phyloP scores from a whole-genome alignment of 2,888 invertebrate genomes.

The Eristalis arbustorum region DNA sequence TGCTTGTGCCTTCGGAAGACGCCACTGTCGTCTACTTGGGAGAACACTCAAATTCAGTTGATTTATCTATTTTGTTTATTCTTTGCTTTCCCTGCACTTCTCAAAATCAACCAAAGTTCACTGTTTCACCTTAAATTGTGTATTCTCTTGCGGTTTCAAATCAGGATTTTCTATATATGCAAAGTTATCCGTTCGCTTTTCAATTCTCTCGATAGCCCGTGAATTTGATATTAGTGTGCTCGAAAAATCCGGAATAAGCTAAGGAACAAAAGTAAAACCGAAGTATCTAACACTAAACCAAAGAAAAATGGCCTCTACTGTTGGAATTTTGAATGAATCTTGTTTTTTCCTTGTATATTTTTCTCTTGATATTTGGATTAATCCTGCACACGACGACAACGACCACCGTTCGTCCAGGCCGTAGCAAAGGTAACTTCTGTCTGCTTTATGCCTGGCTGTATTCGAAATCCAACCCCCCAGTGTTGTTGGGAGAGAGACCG shows the following conservation, averaged over 20 bases:
- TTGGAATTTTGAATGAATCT: slow-evolving; percentile 39
- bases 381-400: slow-evolving; percentile 72
- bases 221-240: slow-evolving; percentile 24
- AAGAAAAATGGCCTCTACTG: slow-evolving; percentile 65
- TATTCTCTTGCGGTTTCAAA: slow-evolving; percentile 48
- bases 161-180: slow-evolving; percentile 29
- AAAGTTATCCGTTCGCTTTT: neutral
- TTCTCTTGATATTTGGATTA: slow-evolving; percentile 62
- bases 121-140: slow-evolving; percentile 22
- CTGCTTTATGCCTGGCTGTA: slow-evolving; percentile 74
- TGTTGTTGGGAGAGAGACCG: slow-evolving; percentile 41
- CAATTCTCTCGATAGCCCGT: slow-evolving; percentile 68
- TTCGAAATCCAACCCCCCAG: slow-evolving; percentile 71
- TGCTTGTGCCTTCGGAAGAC: slow-evolving; percentile 79
- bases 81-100: slow-evolving; percentile 26
- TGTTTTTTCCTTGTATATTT: slow-evolving; percentile 39
- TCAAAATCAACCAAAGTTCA: slow-evolving; percentile 54
- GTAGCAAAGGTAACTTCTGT: slow-evolving; percentile 81
- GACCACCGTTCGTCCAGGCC: slow-evolving; percentile 80
- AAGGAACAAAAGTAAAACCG: slow-evolving; percentile 29
- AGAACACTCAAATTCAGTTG: slow-evolving; percentile 56
- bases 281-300: slow-evolving; percentile 56
- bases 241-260: slow-evolving; percentile 19
- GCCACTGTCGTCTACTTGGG: slow-evolving; percentile 77
- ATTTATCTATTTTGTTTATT: slow-evolving; percentile 24